phyloP scores from a whole-genome alignment of 2,797 vertebrate species.

The Catostomus latipinnis region DNA sequence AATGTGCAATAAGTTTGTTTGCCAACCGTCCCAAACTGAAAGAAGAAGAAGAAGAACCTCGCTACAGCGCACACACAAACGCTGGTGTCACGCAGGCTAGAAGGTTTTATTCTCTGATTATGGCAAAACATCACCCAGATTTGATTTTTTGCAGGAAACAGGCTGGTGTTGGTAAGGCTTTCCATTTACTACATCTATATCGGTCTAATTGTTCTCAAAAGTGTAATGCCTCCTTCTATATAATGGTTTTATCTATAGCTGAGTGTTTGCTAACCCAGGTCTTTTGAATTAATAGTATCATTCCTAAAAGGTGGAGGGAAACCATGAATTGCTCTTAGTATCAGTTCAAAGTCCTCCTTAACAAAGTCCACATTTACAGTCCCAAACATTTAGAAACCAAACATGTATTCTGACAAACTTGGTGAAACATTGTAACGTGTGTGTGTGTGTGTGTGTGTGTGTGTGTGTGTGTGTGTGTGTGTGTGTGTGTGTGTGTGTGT shows the following conservation, averaged over 20 bases:
- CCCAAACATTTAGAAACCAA: neutral
- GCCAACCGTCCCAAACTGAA: neutral
- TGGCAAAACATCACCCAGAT: conserved; percentile 98
- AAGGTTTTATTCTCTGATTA: conserved; percentile 65
- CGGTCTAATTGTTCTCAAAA: neutral
- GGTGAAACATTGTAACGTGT: neutral
- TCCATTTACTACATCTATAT: accelerated
- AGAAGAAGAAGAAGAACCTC: neutral
- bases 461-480: too few species aligned
- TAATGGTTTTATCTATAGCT: neutral
- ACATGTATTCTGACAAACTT: too few species aligned
- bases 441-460: too few species aligned
- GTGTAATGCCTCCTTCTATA: neutral
- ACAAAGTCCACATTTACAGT: neutral
- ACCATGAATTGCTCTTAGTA: neutral
- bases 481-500: too few species aligned
- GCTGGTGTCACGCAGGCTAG: neutral
- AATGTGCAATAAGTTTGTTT: too few species aligned
- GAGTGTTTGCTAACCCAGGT: neutral
- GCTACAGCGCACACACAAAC: neutral
- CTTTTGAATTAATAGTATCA: neutral
- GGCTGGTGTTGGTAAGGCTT: conserved; percentile 90
- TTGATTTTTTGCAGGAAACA: conserved; percentile 98
- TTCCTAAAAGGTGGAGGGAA: neutral
- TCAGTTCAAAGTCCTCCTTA: too few species aligned